Base-by-base conservation (phyloP, 2,888 invertebrate genomes). In the Yponomeuta evonymella region DNA sequence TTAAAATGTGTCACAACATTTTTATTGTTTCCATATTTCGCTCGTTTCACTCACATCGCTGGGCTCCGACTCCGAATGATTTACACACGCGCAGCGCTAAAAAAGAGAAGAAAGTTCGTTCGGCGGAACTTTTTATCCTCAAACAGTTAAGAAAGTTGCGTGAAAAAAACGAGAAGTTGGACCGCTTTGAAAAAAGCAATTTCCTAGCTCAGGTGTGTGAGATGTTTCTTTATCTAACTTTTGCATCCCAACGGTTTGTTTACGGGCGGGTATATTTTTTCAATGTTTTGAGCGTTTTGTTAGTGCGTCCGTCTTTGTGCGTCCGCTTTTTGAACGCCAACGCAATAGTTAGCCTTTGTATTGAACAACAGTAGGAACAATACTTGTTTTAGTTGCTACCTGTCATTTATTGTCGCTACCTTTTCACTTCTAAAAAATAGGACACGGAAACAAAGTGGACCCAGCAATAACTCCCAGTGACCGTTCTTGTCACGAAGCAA, bases 161-260 rank as follows among this genome's bases (percentile, higher is more conserved):
- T 90, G 90, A 91, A 89, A 90, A 91, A 90, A 84, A 87, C 86
- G 85, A 87, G 88, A 90, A 90, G 83, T 88, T 86, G 86, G 87
- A 89, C 87, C 88, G 90, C 86, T 90, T 90, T 89, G 88, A 91
- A 91, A 92, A 92, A 92, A 90, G 92, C 90, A 92, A 92, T 92
- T 92, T 92, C 85, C 92, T 90, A 92, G 90, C 92, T 92, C 92
- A 92, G 92, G 92, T 92, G 92, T 91, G 91, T 91, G 86, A 88
- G 91, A 91, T 90, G 91, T 92, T 70, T 92, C 89, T 91, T 92
- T 92, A 92, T 92, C 92, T 92, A 90, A 92, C 88, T 92, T 43
- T 92, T 91, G 89, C 92, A 92, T 92, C 92, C 90, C 88, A 89
- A 88, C 87, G 80, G 85, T 80, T 89, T 92, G 90, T 89, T 92